Base-by-base conservation (phyloP, 2,888 invertebrate genomes). In the Biston stratarius region DNA sequence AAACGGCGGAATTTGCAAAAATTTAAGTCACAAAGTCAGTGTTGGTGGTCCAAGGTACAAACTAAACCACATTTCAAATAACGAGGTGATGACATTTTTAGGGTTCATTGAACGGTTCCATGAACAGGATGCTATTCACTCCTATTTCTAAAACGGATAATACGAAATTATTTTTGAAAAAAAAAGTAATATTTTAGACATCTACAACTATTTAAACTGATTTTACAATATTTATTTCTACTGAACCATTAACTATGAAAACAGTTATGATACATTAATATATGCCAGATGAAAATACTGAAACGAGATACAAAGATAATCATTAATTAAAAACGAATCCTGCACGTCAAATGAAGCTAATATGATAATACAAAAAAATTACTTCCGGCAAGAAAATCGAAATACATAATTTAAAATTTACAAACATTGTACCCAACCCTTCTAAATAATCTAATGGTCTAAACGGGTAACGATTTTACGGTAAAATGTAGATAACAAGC, bases 381-480 rank as follows among this genome's bases (percentile, higher is more conserved):
- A 53, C n/a, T 42, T 40, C 12, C 42, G 55, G 55, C 55, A 55
- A 55, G 55, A 55, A 12, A 24, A 12, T 42, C 12, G 5, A 24
- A 42, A 55, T n/a, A n/a, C n/a, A n/a, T 6, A 40, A 42, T 42
- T 53, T 15, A 42, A 33, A 24, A 24, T 33, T 53, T 38, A 38
- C 14, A 38, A 24, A 15, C 40, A 15, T 33, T 24, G 40, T 42
- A 55, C 42, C 55, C 55, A 42, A 55, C 24, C 24, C 42, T 55
- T 3, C 6, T 38, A 53, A 14, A 38, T 38, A 51, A 51, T 48
- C 38, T 38, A 53, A 38, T 5, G 15, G 38, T 11, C 6, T 55
- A 55, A 42, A 42, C 12, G 55, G 24, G 34, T 42, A 42, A 42
- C 24, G 24, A 42, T 24, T 55, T 38, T n/a, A 53, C 36, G 14